Conservation (phyloP, 2,888 invertebrate genomes). For the Cylindroiulus punctatus region DNA sequence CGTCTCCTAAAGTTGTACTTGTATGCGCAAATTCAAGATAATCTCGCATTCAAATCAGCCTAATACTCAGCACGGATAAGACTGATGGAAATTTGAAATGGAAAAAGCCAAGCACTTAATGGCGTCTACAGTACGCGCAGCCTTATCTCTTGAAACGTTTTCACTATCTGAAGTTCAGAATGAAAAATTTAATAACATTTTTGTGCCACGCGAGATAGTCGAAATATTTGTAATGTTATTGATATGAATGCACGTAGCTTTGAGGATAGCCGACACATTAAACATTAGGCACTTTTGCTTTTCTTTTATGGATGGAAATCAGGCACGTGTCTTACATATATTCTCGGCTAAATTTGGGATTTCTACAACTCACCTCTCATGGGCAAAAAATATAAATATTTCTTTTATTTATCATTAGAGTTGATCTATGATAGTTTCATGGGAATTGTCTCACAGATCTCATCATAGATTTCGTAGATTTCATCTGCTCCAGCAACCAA, state of each 20-base stretch:
- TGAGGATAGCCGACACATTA: neutral
- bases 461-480: too few species aligned
- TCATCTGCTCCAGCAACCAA: neutral
- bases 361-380: neutral
- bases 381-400: neutral
- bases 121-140: too few species aligned
- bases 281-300: neutral
- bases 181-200: neutral
- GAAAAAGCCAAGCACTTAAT: too few species aligned
- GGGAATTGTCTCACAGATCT: too few species aligned
- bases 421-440: neutral
- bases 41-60: too few species aligned
- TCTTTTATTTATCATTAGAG: neutral
- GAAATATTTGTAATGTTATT: neutral
- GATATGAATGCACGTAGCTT: neutral
- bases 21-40: too few species aligned
- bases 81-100: too few species aligned
- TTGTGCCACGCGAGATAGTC: neutral
- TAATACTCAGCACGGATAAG: too few species aligned
- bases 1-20: too few species aligned
- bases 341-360: neutral
- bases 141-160: too few species aligned
- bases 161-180: too few species aligned
- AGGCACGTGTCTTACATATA: neutral
- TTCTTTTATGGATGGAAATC: neutral